Evolutionary conservation across 2,888 invertebrate species (phyloP).

Genomic region (Mamestra brassicae): DNA sequence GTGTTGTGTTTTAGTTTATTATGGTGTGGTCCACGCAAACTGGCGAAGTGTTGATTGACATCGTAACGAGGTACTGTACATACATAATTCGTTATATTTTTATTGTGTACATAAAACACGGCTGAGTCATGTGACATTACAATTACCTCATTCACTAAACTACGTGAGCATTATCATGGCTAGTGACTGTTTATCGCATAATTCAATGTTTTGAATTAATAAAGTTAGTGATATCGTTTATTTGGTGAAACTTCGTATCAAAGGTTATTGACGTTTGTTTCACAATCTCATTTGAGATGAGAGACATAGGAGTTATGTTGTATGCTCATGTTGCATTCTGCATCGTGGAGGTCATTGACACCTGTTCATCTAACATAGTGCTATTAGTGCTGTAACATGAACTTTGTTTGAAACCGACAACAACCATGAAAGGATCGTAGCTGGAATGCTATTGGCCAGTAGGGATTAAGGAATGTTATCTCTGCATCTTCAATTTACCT

Average conservation of each 20-base stretch:
- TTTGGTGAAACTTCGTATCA: constrained; percentile 43
- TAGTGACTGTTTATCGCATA: constrained; percentile 62
- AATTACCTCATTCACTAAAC: constrained; percentile 68
- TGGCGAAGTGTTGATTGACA: constrained; percentile 88
- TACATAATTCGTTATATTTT: constrained; percentile 66
- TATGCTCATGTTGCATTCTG: constrained; percentile 47
- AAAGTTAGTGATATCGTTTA: constrained; percentile 58
- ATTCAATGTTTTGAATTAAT: constrained; percentile 65
- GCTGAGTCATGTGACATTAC: constrained; percentile 73
- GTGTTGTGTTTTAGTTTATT: constrained; percentile 85
- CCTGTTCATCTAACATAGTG: constrained; percentile 32
- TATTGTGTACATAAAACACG: constrained; percentile 66
- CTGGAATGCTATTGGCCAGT: constrained; percentile 1
- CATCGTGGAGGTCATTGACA: constrained; percentile 63
- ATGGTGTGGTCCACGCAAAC: constrained; percentile 90
- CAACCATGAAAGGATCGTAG: neutral
- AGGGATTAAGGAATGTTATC: constrained; percentile 17
- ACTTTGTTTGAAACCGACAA: constrained; percentile 26
- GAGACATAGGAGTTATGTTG: constrained; percentile 26
- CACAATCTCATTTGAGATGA: constrained; percentile 45
- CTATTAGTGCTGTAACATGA: constrained; percentile 30
- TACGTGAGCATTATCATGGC: constrained; percentile 68
- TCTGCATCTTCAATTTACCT: constrained; percentile 28
- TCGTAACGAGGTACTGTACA: constrained; percentile 85
- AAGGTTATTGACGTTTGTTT: constrained; percentile 66